phyloP scores from a whole-genome alignment of 1,140 invertebrate genomes.

The Drosophila fuyamai region DNA sequence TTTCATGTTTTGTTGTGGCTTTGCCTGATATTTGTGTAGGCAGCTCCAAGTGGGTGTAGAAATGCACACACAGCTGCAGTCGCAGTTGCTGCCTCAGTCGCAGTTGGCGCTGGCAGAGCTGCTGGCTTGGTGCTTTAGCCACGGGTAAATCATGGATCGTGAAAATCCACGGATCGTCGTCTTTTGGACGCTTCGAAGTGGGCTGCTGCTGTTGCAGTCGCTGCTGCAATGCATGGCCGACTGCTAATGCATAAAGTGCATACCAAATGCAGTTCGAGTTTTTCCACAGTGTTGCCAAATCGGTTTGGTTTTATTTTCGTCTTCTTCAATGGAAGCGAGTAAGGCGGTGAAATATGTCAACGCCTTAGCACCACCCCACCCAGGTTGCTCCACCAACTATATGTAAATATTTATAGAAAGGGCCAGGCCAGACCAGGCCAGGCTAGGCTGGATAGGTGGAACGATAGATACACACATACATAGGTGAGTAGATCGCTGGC shows the following conservation, averaged over 20 bases:
- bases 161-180: constrained; percentile 18
- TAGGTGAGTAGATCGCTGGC: constrained; percentile 13
- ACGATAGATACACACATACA: constrained; percentile 23
- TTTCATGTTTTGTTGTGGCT: constrained; percentile 29
- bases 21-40: constrained; percentile 69
- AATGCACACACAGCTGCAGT: constrained; percentile 70
- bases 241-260: constrained; percentile 54
- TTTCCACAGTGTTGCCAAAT: constrained; percentile 76
- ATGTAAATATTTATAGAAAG: constrained; percentile 49
- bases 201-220: constrained; percentile 17
- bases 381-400: constrained; percentile 20
- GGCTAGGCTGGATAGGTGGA: constrained; percentile 14
- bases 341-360: constrained; percentile 64
- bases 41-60: constrained; percentile 71
- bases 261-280: constrained; percentile 72
- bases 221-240: constrained; percentile 33
- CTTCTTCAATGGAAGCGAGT: constrained; percentile 61
- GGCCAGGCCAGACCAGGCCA: constrained; percentile 12
- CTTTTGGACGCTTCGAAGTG: constrained; percentile 30
- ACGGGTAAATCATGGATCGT: constrained; percentile 29
- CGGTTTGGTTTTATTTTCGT: constrained; percentile 45
- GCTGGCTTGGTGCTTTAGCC: constrained; percentile 25
- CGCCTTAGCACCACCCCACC: constrained; percentile 42
- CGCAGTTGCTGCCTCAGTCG: constrained; percentile 11
- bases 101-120: constrained; percentile 22